Base-by-base conservation (phyloP, 2,797 vertebrate species). In the Sphenopsis melanotis region DNA sequence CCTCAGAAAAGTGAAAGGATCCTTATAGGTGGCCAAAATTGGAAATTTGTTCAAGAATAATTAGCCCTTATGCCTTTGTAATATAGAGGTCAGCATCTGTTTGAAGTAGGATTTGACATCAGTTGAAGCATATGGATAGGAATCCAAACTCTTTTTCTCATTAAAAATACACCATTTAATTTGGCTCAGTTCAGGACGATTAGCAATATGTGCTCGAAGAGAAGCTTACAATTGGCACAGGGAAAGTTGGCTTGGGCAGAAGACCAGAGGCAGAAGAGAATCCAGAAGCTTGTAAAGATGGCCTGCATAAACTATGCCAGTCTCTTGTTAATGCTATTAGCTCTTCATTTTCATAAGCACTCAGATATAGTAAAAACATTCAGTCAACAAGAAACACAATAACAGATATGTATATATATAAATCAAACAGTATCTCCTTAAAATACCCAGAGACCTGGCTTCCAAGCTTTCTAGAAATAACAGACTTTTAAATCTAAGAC, bases 111-210 rank as follows among this genome's bases (percentile, higher is more conserved):
- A 96, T 92, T 94, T 92, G 79, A 93, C 91, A 94, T 90, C 94
- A 91, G 85, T 12, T 83, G 68, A 95, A 95, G 69, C 95, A 96
- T 96, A 96, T 72, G 94, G 96, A 93, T 83, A 81, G 89, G 77
- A 97, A 93, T 88, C 69, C 94, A 90, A 93, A 96, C 92, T 88
- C 94, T 90, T 95, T 92, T 93, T 72, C 94, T 96, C 84, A 87
- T 96, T 96, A 96, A 92, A 95, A 96, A 94, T 60, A 95, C 93
- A 96, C 92, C 87, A 96, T 96, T 97, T 95, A 94, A 96, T 97
- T 96, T 96, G 96, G 95, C 94, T 96, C 19, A 3, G 56, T 83
- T 59, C 44, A 57, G 85, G 69, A 91, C 29, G 82, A 96, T 93
- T 95, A 95, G 90, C 94, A 95, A 78, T 83, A 80, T 83, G 90